Conservation (phyloP, 1,140 invertebrate species). For the Pseudomyrmex gracilis region DNA sequence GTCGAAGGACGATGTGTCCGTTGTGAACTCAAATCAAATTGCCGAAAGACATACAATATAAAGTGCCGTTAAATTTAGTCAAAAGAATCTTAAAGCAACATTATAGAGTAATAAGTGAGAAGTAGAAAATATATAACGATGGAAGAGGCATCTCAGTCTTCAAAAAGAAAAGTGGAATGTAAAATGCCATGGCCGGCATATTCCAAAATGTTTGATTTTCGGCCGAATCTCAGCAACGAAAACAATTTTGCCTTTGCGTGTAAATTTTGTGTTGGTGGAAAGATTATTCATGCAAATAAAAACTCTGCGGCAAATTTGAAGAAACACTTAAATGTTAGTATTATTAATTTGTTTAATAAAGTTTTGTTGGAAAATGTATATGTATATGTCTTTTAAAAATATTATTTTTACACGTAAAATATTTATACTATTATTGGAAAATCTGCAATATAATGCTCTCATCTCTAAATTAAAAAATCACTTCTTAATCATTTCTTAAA, state of each 20-base stretch:
- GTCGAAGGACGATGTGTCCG: no score
- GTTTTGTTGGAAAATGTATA: neutral
- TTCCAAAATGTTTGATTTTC: neutral
- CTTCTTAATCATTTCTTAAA: no score
- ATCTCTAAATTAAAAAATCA: no score
- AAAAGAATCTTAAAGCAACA: neutral
- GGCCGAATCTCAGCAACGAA: conserved; percentile 1
- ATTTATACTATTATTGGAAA: neutral
- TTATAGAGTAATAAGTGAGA: neutral
- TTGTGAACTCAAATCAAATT: no score
- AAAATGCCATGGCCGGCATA: conserved; percentile 12
- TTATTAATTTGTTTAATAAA: conserved; percentile 19
- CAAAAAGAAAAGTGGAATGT: neutral
- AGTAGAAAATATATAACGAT: neutral
- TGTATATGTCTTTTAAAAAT: neutral
- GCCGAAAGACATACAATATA: no score
- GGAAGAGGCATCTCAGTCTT: neutral
- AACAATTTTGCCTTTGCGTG: conserved; percentile 11
- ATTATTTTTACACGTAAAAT: neutral
- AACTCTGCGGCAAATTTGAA: conserved; percentile 14
- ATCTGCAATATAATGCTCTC: no score
- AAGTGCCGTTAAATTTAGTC: no score
- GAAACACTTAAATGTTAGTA: conserved; percentile 6
- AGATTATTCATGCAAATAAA: conserved; percentile 23
- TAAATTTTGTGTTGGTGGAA: neutral